Percentiles rank a stretch among this genome's conserved stretches.
Conservation (phyloP, 1,140 invertebrate species). For the Capitella teleta region DNA sequence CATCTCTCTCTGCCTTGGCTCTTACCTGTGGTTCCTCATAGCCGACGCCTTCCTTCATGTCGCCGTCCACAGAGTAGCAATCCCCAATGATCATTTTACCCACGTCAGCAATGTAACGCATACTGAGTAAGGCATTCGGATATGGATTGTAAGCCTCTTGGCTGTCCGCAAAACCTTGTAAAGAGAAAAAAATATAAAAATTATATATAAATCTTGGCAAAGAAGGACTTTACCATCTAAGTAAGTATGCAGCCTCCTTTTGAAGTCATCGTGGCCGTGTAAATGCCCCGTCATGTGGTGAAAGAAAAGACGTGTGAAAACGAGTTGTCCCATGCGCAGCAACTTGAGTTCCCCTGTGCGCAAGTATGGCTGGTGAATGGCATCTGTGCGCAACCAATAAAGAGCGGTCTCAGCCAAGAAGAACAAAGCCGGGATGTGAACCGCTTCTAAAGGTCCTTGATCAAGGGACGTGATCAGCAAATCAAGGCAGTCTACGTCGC, state of each 20-base stretch:
- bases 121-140: conserved; percentile 34
- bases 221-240: conserved; percentile 27
- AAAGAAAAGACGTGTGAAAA: conserved; percentile 37
- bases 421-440: conserved; percentile 38
- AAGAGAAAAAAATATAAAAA: not conserved
- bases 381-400: conserved; percentile 41
- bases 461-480: conserved; percentile 34
- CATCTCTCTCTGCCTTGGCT: too few species aligned
- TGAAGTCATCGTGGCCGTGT: conserved; percentile 29
- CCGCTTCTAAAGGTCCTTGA: conserved; percentile 30
- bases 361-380: conserved; percentile 34
- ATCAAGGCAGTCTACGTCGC: conserved; percentile 34
- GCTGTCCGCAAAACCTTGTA: conserved; percentile 28
- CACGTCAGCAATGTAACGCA: conserved; percentile 25
- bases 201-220: not conserved
- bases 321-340: conserved; percentile 35
- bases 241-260: conserved; percentile 35
- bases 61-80: not conserved
- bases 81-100: conserved; percentile 6
- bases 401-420: conserved; percentile 40
- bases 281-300: conserved; percentile 40
- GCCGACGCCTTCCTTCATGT: conserved; percentile 8
- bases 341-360: conserved; percentile 40
- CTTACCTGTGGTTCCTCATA: too few species aligned
- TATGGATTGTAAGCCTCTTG: conserved; percentile 38